These are phyloP conservation scores for Lota lota DNA, from an alignment of 2,113 vertebrate species.

Conservation along the genomic window DNA sequence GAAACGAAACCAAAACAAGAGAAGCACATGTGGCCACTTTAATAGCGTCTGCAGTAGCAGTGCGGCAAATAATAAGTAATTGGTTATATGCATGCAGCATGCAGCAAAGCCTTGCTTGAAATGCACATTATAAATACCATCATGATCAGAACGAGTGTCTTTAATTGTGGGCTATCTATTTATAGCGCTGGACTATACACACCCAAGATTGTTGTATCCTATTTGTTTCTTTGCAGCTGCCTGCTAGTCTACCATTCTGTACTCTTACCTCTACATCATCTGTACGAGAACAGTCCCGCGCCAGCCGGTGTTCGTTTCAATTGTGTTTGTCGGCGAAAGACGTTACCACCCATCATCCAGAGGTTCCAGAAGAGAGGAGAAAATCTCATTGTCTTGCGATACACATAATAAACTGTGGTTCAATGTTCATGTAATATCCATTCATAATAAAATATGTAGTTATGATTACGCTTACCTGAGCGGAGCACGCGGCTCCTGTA, in stretches of 20 bases:
- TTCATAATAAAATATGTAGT: neutral
- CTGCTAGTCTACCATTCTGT: neutral
- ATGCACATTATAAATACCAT: neutral
- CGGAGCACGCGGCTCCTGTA: slow-evolving; percentile 53
- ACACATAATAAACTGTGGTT: neutral
- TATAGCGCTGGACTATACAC: neutral
- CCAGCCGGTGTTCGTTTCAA: slow-evolving; percentile 17
- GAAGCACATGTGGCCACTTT: neutral
- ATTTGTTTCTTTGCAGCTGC: neutral
- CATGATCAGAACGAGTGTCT: neutral
- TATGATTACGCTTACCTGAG: slow-evolving; percentile 50
- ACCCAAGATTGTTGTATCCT: neutral
- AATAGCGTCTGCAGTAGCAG: neutral
- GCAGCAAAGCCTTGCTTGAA: too few species aligned
- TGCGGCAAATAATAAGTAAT: neutral
- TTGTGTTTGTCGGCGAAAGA: neutral
- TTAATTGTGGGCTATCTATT: neutral
- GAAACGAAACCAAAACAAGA: neutral
- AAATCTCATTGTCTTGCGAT: neutral
- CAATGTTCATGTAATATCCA: neutral
- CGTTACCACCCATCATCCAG: slow-evolving; percentile 1
- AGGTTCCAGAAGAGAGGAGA: neutral
- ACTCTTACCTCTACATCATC: slow-evolving; percentile 53
- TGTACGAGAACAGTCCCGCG: slow-evolving; percentile 25
- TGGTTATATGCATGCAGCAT: too few species aligned